These are phyloP conservation scores for Coremacera marginata DNA, from an alignment of 2,888 invertebrate genomes.

Conservation along the genomic window DNA sequence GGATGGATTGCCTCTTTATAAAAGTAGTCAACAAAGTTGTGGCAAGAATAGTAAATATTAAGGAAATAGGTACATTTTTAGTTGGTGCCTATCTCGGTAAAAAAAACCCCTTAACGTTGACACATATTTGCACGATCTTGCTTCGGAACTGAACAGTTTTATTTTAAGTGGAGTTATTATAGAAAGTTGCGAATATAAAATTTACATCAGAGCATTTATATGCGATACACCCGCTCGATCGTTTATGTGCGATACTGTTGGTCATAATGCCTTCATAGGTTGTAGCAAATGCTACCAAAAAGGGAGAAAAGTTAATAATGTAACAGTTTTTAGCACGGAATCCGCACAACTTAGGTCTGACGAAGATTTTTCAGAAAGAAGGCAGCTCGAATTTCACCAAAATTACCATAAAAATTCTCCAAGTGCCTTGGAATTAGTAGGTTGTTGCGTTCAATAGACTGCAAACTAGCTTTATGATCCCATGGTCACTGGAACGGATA, in stretches of 20 bases:
- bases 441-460: too few relatives aligned
- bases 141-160: background rate
- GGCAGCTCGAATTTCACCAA: background rate
- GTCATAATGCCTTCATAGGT: background rate
- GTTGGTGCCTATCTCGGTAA: background rate
- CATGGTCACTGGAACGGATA: too few relatives aligned
- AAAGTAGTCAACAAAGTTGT: background rate
- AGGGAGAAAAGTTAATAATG: background rate
- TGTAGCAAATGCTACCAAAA: background rate
- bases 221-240: background rate
- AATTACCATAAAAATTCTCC: background rate
- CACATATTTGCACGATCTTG: background rate
- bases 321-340: background rate
- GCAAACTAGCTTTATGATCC: too few relatives aligned
- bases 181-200: background rate
- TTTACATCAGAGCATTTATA: background rate
- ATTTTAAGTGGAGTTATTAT: background rate
- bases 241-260: background rate
- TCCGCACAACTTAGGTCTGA: background rate
- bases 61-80: background rate
- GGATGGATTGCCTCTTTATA: background rate
- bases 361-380: background rate
- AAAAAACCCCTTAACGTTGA: background rate
- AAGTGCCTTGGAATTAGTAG: too few relatives aligned
- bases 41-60: background rate